Base-by-base conservation (phyloP, 2,113 vertebrate genomes). In the Pomatostomus ruficeps region DNA sequence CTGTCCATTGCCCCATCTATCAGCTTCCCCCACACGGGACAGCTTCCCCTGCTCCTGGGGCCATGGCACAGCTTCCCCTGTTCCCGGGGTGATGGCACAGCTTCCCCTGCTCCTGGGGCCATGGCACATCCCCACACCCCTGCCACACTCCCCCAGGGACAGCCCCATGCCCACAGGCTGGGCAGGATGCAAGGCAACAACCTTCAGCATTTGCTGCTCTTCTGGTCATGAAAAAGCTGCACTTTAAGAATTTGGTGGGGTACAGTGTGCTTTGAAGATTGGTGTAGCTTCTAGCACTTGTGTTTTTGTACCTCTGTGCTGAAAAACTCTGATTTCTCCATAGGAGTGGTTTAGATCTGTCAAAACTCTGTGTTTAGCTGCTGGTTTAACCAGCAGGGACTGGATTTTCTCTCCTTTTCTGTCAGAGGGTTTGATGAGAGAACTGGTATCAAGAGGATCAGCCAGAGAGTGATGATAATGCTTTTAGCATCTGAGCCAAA, bases 391-490 rank as follows among this genome's bases (percentile, higher is more conserved):
- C 94, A 91, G 74, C 81, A 72, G 93, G 74, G 89, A 95, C 74
- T 68, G 71, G 87, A 93, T 96, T 96, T 96, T 91, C 91, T 89
- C 73, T 92, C 58, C 55, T 88, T 76, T 80, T 91, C 78, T 91
- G 88, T 88, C 94, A 91, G 74, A 91, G 58, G 79, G 63, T 83
- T 95, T 94, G 93, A 93, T 90, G 78, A 95, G 88, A 96, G 88
- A 83, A 90, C 63, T 40, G 48, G 78, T 91, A 93, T 90, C 87
- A 83, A 89, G 79, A 96, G 91, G 78, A 96, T 94, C 88, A 96
- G 59, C 54, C 63, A 74, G 71, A 73, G 81, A 85, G 85, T 74
- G 89, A 89, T 93, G 78, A 91, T 94, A 96, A 95, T 77, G 55
- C 89, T 90, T 89, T 88, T 42, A 96, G 78, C 40, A 83, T 81